A percentile compares a stretch with the other conserved stretches of the same genome.
Evolutionary conservation across 2,113 vertebrate genomes (phyloP).

Genomic region (Bostrychus sinensis): DNA sequence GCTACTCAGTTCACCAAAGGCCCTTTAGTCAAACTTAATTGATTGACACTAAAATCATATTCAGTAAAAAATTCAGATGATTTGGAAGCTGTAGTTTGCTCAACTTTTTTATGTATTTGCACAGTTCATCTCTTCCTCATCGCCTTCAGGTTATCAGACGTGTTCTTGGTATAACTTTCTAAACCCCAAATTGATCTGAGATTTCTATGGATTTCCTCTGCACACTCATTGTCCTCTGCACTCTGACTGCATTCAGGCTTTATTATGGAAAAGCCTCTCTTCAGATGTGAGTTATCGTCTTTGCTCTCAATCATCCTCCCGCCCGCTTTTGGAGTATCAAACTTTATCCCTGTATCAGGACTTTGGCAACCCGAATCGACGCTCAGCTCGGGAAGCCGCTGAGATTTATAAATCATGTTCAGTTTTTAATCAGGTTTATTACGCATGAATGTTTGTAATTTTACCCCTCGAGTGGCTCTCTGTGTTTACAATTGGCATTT

Average conservation of each 20-base stretch:
- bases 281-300: conserved; percentile 75
- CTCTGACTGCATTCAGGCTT: conserved; percentile 62
- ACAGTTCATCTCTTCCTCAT: conserved; percentile 25
- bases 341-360: conserved; percentile 77
- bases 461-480: conserved; percentile 55
- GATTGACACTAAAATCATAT: not conserved
- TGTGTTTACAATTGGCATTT: conserved; percentile 51
- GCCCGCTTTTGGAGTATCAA: conserved; percentile 61
- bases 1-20: too few species aligned
- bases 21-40: too few species aligned
- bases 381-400: conserved; percentile 60
- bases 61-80: not conserved
- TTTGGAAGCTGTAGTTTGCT: not conserved
- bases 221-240: conserved; percentile 64
- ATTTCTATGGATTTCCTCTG: conserved; percentile 62
- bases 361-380: conserved; percentile 65
- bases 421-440: conserved; percentile 73
- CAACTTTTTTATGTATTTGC: conserved; percentile 4
- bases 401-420: conserved; percentile 71
- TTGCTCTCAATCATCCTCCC: conserved; percentile 70
- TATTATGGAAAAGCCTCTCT: conserved; percentile 73
- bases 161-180: conserved; percentile 57
- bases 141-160: conserved; percentile 30
- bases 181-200: conserved; percentile 68
- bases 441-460: conserved; percentile 71